Conservation (phyloP, 1,140 invertebrate genomes). For the Drosophila albomicans region DNA sequence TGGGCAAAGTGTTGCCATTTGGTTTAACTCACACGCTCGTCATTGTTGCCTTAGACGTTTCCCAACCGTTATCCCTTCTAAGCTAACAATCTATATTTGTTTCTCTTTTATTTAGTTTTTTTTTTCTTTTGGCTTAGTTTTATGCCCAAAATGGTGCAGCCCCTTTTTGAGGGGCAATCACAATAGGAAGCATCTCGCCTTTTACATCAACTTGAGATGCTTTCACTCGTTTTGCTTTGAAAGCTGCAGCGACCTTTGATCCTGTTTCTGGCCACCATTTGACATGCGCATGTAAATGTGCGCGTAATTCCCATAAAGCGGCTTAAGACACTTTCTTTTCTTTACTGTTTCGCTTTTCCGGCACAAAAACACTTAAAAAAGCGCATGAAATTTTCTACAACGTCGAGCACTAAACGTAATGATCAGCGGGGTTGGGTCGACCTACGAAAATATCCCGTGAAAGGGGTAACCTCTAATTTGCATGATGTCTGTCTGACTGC, state of each 20-base stretch:
- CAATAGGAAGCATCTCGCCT: slow-evolving; percentile 62
- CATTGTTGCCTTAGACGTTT: slow-evolving; percentile 22
- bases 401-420: slow-evolving; percentile 53
- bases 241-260: slow-evolving; percentile 71
- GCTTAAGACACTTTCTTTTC: slow-evolving; percentile 73
- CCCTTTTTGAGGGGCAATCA: slow-evolving; percentile 47
- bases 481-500: slow-evolving; percentile 40
- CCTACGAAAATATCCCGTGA: slow-evolving; percentile 9
- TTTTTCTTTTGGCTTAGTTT: slow-evolving; percentile 42
- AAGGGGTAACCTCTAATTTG: slow-evolving; percentile 67
- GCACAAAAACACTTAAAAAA: slow-evolving; percentile 74
- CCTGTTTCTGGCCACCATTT: slow-evolving; percentile 60
- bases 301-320: slow-evolving; percentile 79
- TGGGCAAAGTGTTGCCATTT: slow-evolving; percentile 37
- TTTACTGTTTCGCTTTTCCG: slow-evolving; percentile 62
- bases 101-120: slow-evolving; percentile 13
- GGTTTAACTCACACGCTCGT: slow-evolving; percentile 31
- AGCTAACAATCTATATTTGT: slow-evolving; percentile 46
- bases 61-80: slow-evolving; percentile 45
- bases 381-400: slow-evolving; percentile 60
- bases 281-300: slow-evolving; percentile 76
- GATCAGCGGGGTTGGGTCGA: slow-evolving; percentile 69
- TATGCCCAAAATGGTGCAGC: slow-evolving; percentile 23
- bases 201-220: slow-evolving; percentile 49
- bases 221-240: slow-evolving; percentile 35